A percentile compares a stretch with the other conserved stretches of the same genome.
These are phyloP conservation scores for Spodoptera picta DNA, from an alignment of 2,888 invertebrate genomes.

Conservation along the genomic window DNA sequence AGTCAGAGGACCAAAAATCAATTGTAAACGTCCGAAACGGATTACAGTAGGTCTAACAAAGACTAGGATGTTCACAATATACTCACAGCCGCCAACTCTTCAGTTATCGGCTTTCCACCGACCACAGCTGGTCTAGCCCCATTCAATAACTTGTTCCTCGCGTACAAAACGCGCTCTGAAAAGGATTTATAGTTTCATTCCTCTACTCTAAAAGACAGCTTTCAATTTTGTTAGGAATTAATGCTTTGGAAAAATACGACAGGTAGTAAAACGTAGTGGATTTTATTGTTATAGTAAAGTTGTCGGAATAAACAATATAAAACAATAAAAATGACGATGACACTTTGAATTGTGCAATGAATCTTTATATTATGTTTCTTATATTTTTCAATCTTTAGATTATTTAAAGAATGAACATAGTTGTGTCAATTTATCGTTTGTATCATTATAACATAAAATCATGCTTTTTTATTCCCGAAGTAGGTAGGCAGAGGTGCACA, in stretches of 20 bases:
- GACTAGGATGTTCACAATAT: slow-evolving; percentile 23
- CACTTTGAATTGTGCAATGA: too few relatives aligned
- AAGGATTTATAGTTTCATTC: slow-evolving; percentile 60
- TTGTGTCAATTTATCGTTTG: too few relatives aligned
- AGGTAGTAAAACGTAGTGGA: background rate
- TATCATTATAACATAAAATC: too few relatives aligned
- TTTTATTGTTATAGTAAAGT: too few relatives aligned
- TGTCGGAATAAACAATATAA: too few relatives aligned
- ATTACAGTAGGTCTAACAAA: slow-evolving; percentile 1
- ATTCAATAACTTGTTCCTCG: slow-evolving; percentile 86
- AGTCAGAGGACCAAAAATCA: background rate
- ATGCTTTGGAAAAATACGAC: slow-evolving; percentile 4
- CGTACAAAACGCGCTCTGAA: slow-evolving; percentile 90
- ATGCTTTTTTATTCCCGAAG: too few relatives aligned
- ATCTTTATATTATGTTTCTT: too few relatives aligned
- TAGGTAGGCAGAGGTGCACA: too few relatives aligned
- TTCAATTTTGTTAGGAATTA: slow-evolving; percentile 35
- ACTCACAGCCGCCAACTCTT: slow-evolving; percentile 90
- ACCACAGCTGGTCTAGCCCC: slow-evolving; percentile 87
- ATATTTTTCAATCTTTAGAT: too few relatives aligned
- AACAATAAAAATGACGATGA: too few relatives aligned
- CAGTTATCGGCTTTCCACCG: slow-evolving; percentile 90
- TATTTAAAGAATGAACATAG: too few relatives aligned
- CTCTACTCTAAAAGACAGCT: slow-evolving; percentile 37
- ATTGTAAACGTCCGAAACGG: background rate